These are phyloP conservation scores for Lysiphlebus fabarum DNA, from an alignment of 1,140 invertebrate genomes.

Conservation along the genomic window DNA sequence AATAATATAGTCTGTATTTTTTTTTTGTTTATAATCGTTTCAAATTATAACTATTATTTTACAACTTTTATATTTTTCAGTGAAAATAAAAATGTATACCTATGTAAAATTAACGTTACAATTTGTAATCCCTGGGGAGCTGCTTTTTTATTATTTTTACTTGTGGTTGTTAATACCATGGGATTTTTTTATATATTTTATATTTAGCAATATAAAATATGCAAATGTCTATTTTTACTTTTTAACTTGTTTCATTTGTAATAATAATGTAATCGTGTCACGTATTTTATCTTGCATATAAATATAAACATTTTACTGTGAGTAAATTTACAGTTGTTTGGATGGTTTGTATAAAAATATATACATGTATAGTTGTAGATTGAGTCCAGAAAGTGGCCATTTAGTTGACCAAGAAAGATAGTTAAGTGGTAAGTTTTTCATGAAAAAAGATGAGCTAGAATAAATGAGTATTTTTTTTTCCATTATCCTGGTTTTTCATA, in stretches of 20 bases:
- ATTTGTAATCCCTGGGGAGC: no score
- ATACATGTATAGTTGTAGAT: slow-evolving; percentile 4
- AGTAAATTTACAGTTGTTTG: neutral
- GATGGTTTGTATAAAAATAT: neutral
- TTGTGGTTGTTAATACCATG: no score
- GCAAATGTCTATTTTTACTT: slow-evolving; percentile 3
- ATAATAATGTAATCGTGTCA: slow-evolving; percentile 13
- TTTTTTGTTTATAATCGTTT: no score
- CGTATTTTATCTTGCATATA: slow-evolving; percentile 23
- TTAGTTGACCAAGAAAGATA: neutral
- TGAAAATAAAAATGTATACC: no score
- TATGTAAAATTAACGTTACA: no score
- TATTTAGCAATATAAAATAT: no score
- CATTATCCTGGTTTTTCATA: neutral
- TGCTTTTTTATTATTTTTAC: no score
- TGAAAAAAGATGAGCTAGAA: slow-evolving; percentile 1
- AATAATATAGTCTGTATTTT: no score
- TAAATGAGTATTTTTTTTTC: neutral
- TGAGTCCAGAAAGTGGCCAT: slow-evolving; percentile 21
- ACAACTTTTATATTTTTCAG: no score
- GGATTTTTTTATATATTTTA: no score
- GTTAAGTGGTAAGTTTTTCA: slow-evolving; percentile 1
- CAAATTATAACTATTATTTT: no score
- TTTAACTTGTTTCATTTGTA: slow-evolving; percentile 6
- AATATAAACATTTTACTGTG: slow-evolving; percentile 21